These are phyloP conservation scores for Cladorhizidae sp. DNA, from an alignment of 37 sponge, comb jelly and placozoan species.

Conservation along the genomic window DNA sequence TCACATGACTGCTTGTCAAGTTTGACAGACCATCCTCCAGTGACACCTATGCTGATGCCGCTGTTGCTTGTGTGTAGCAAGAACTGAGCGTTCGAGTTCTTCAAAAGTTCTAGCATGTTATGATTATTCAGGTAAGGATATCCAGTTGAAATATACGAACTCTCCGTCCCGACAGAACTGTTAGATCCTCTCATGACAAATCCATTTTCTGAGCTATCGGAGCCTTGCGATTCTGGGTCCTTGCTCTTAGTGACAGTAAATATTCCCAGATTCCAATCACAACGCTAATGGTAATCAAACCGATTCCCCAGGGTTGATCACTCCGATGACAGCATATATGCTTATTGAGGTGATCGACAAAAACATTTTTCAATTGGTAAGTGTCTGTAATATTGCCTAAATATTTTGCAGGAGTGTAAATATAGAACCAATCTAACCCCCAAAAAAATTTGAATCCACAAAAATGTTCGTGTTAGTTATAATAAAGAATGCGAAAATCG, in stretches of 20 bases:
- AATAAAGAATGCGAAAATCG: too few species aligned
- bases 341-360: too few species aligned
- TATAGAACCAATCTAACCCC: too few species aligned
- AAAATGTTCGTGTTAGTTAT: too few species aligned
- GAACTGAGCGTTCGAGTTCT: not conserved
- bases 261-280: slow-evolving; percentile 62
- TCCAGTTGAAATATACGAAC: not conserved
- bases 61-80: too few species aligned
- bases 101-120: slow-evolving; percentile 21
- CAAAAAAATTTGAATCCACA: too few species aligned
- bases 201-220: slow-evolving; percentile 13
- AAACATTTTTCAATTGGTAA: too few species aligned
- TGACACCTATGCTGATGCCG: not conserved
- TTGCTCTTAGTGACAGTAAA: slow-evolving; percentile 8
- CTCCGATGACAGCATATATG: too few species aligned
- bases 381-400: too few species aligned
- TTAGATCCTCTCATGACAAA: not conserved
- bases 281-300: slow-evolving; percentile 56
- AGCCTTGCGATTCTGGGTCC: not conserved
- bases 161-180: not conserved
- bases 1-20: slow-evolving; percentile 23
- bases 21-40: too few species aligned
- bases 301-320: slow-evolving; percentile 24
- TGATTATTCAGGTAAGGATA: slow-evolving; percentile 15
- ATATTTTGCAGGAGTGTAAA: too few species aligned